Conservation (phyloP, 2,888 invertebrate species). For the Neocrepidodera transversa region DNA sequence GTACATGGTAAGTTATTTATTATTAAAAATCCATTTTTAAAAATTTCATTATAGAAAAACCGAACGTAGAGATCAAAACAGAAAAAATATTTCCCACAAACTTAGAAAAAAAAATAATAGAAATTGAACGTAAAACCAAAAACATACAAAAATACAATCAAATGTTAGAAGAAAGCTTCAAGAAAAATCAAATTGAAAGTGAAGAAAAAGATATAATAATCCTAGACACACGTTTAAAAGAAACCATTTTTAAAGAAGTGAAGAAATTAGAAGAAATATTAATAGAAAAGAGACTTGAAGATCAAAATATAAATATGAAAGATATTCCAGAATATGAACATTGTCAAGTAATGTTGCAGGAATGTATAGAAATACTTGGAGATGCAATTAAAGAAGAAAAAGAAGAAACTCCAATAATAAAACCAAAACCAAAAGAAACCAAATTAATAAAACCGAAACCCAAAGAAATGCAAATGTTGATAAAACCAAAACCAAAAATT, state of each 20-base stretch:
- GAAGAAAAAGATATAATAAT: neutral
- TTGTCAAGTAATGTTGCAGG: neutral
- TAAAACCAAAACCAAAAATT: neutral
- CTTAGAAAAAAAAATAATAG: constrained; percentile 1
- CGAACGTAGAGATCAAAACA: too few relatives aligned
- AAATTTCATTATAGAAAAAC: too few relatives aligned
- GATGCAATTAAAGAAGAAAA: constrained; percentile 1
- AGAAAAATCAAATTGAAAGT: neutral
- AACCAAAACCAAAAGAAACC: too few relatives aligned
- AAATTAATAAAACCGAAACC: too few relatives aligned
- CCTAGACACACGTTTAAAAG: neutral
- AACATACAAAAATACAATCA: constrained; percentile 8
- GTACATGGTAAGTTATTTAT: too few relatives aligned
- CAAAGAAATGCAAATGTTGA: neutral
- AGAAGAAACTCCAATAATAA: neutral
- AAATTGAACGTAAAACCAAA: constrained; percentile 5
- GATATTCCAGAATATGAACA: neutral
- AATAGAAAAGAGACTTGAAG: constrained; percentile 1
- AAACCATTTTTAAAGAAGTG: neutral
- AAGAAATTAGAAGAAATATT: constrained; percentile 4
- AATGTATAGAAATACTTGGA: neutral
- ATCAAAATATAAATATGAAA: neutral
- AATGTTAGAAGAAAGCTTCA: neutral
- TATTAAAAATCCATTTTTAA: too few relatives aligned
- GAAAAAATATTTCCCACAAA: neutral